Conservation (phyloP, 2,888 invertebrate species). For the Mythimna lalbum region DNA sequence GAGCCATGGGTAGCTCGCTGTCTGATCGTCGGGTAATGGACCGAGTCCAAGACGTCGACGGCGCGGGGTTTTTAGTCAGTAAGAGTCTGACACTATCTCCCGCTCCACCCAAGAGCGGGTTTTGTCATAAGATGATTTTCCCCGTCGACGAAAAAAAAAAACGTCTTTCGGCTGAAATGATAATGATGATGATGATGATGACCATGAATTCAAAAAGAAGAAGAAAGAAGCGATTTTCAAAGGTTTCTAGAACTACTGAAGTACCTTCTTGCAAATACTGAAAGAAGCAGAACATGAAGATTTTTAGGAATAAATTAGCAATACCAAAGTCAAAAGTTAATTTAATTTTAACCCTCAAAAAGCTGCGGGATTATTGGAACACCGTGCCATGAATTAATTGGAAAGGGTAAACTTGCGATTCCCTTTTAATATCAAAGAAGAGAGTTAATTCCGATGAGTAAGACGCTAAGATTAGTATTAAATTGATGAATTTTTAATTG, state of each 20-base stretch:
- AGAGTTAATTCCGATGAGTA: constrained; percentile 9
- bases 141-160: too few relatives aligned
- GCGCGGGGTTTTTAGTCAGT: too few relatives aligned
- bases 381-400: constrained; percentile 39
- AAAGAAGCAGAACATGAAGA: neutral
- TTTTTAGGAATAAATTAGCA: constrained; percentile 12
- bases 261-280: neutral
- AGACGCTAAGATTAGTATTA: constrained; percentile 22
- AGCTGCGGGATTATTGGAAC: constrained; percentile 24
- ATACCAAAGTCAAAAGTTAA: constrained; percentile 3
- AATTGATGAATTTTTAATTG: constrained; percentile 34
- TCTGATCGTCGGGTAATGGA: too few relatives aligned
- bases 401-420: constrained; percentile 34
- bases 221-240: too few relatives aligned
- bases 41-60: too few relatives aligned
- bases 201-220: too few relatives aligned
- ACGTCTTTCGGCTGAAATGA: too few relatives aligned
- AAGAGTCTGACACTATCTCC: too few relatives aligned
- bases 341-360: constrained; percentile 29
- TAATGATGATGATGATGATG: too few relatives aligned
- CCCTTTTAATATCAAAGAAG: constrained; percentile 25
- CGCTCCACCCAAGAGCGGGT: too few relatives aligned
- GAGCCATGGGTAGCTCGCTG: too few relatives aligned
- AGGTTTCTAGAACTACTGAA: neutral
- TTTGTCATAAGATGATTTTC: too few relatives aligned